Evolutionary conservation across 2,113 vertebrate species (phyloP).

Genomic region (Cebidichthys violaceus): DNA sequence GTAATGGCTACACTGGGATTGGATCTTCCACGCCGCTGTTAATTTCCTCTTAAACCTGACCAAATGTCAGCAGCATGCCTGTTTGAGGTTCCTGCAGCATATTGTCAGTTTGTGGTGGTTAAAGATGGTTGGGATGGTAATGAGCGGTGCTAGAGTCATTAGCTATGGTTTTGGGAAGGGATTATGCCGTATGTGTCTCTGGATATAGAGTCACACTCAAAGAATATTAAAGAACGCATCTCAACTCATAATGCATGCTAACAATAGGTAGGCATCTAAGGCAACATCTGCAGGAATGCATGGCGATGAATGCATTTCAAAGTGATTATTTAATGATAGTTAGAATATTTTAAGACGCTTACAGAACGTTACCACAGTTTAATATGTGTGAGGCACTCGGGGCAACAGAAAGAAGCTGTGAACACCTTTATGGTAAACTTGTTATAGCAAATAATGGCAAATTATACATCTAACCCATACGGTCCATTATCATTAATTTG

Average conservation of each 20-base stretch:
- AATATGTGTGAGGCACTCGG: background rate
- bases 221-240: conserved; percentile 41
- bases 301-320: background rate
- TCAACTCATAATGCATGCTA: background rate
- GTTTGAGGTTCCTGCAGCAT: conserved; percentile 39
- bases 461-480: background rate
- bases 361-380: background rate
- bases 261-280: conserved; percentile 13
- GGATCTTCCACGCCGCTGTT: conserved; percentile 44
- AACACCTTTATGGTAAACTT: background rate
- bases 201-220: conserved; percentile 21
- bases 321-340: background rate
- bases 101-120: conserved; percentile 36
- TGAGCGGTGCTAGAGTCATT: conserved; percentile 48
- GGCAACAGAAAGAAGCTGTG: background rate
- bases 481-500: background rate
- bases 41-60: conserved; percentile 73
- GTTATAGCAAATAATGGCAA: background rate
- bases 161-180: conserved; percentile 31
- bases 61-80: conserved; percentile 71
- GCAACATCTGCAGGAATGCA: background rate
- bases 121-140: conserved; percentile 29
- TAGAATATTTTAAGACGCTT: background rate
- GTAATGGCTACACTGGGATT: conserved; percentile 68
- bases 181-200: conserved; percentile 36